phyloP scores from a whole-genome alignment of 2,797 vertebrate species.

The Petrocephalus schoutedeni region DNA sequence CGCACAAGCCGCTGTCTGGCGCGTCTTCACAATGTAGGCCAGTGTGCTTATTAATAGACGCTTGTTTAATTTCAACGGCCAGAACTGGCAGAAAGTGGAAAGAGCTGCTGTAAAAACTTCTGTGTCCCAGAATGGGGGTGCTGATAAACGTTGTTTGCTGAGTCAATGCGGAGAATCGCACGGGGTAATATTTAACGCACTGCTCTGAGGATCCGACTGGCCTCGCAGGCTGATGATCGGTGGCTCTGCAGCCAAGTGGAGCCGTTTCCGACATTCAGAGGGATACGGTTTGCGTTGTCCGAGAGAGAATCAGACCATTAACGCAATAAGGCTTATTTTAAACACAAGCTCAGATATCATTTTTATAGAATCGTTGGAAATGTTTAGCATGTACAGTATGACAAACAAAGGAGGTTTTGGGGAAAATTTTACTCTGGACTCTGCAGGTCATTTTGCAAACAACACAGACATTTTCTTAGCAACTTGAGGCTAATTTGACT shows the following conservation, averaged over 20 bases:
- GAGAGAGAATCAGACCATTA: not conserved
- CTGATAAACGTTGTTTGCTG: not conserved
- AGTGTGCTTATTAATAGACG: constrained; percentile 10
- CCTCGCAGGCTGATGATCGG: not conserved
- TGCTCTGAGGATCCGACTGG: not conserved
- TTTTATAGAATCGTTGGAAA: not conserved
- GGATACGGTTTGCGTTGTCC: not conserved
- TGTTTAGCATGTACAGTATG: not conserved
- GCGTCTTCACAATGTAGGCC: constrained; percentile 5
- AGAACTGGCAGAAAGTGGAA: not conserved
- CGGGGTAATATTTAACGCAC: not conserved
- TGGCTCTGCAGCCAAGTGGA: not conserved
- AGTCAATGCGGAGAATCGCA: not conserved
- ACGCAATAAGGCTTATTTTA: not conserved
- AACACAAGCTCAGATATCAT: not conserved
- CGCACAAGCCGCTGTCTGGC: not conserved
- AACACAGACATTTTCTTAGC: not conserved
- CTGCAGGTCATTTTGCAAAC: not conserved
- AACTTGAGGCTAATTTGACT: not conserved
- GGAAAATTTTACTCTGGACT: not conserved
- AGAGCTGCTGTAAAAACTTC: not conserved
- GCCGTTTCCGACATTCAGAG: not conserved
- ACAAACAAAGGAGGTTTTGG: not conserved
- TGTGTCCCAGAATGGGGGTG: not conserved
- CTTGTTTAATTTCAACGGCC: constrained; percentile 14